These are phyloP conservation scores for Leucophenga maculata DNA, from an alignment of 2,888 invertebrate species.

Conservation along the genomic window DNA sequence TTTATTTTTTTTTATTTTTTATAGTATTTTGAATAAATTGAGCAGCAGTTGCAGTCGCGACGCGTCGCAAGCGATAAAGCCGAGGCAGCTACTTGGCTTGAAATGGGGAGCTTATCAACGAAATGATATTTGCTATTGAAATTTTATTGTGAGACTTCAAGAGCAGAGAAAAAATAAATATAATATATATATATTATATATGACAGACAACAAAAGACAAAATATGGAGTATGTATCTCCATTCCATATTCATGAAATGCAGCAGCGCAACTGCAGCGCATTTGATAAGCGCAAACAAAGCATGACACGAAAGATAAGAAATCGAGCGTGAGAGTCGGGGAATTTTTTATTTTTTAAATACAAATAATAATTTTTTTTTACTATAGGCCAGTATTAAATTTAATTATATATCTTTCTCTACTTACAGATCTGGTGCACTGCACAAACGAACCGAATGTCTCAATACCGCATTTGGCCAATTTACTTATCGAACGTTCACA, in stretches of 20 bases:
- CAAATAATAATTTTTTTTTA: too few relatives aligned
- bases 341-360: slow-evolving; percentile 11
- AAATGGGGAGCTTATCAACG: neutral
- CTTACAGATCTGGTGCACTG: slow-evolving; percentile 98
- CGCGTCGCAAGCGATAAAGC: neutral
- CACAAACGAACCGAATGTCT: slow-evolving; percentile 99
- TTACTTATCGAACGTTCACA: slow-evolving; percentile 97
- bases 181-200: too few relatives aligned
- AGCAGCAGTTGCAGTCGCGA: neutral
- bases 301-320: neutral
- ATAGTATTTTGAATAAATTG: too few relatives aligned
- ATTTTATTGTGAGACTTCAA: neutral
- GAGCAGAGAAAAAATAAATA: too few relatives aligned
- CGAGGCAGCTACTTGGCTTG: neutral
- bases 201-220: too few relatives aligned
- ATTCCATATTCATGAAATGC: too few relatives aligned
- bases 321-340: neutral
- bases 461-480: slow-evolving; percentile 99
- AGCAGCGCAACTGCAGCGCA: neutral
- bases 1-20: too few relatives aligned
- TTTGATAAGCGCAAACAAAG: neutral
- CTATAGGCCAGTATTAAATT: neutral
- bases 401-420: slow-evolving; percentile 46
- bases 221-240: too few relatives aligned
- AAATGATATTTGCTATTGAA: neutral